These are phyloP conservation scores for Acrocephalus scirpaceus DNA, from an alignment of 2,797 vertebrate genomes.

Conservation along the genomic window DNA sequence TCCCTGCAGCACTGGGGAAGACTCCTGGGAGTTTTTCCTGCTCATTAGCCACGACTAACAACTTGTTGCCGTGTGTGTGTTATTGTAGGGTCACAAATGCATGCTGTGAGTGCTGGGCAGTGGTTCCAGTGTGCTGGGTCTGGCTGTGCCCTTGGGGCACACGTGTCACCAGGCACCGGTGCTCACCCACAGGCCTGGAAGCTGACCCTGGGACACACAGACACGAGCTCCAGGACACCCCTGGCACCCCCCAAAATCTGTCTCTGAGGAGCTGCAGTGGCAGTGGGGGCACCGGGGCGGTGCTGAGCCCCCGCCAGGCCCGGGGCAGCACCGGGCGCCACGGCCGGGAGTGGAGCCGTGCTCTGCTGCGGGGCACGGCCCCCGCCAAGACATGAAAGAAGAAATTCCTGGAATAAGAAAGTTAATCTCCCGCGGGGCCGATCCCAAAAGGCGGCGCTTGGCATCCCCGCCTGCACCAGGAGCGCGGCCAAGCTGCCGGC, in stretches of 20 bases:
- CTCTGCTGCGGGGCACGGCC: background rate
- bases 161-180: fast-evolving
- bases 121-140: background rate
- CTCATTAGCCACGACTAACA: background rate
- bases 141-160: background rate
- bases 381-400: slow-evolving; percentile 46
- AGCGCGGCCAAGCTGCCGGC: slow-evolving; percentile 63
- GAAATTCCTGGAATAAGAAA: slow-evolving; percentile 59
- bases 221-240: background rate
- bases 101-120: fast-evolving
- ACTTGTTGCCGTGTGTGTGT: background rate
- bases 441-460: slow-evolving; percentile 54
- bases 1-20: background rate
- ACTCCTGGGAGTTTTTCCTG: background rate
- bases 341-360: background rate
- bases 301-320: background rate
- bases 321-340: background rate
- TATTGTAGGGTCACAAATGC: background rate
- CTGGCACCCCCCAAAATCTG: fast-evolving
- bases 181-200: background rate
- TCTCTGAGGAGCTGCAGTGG: background rate
- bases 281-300: fast-evolving
- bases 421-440: background rate
- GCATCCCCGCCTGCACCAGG: slow-evolving; percentile 37
- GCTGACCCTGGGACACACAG: background rate